These are phyloP conservation scores for Acanthis flammea DNA, from an alignment of 2,797 vertebrate species.

Conservation along the genomic window DNA sequence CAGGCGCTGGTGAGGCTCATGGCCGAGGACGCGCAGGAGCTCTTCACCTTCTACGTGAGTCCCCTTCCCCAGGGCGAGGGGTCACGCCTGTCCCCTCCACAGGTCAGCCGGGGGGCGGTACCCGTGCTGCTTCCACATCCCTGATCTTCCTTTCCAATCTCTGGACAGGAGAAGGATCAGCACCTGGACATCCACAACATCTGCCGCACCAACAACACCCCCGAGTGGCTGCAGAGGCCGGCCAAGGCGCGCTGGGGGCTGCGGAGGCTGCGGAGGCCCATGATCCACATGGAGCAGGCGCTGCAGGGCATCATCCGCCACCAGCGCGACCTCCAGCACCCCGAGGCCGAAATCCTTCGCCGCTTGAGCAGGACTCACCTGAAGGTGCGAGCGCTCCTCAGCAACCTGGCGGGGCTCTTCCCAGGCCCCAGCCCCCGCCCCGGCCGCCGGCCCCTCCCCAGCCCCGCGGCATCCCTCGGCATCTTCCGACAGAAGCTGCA, in stretches of 20 bases:
- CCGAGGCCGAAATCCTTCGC: neutral
- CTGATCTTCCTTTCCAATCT: neutral
- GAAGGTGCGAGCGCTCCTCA: constrained; percentile 30
- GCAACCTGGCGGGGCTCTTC: neutral
- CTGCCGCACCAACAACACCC: neutral
- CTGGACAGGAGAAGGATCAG: constrained; percentile 9
- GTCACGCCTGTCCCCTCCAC: neutral
- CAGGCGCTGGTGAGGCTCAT: constrained; percentile 45
- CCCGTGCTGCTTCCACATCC: rapidly evolving
- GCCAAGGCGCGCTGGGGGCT: neutral
- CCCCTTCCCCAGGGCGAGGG: rapidly evolving
- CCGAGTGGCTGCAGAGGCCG: constrained; percentile 8
- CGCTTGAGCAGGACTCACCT: neutral
- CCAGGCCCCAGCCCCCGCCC: rapidly evolving
- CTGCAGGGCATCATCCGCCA: constrained; percentile 10
- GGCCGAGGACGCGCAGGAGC: neutral
- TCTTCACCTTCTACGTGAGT: constrained; percentile 66
- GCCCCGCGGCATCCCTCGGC: neutral
- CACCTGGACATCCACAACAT: neutral
- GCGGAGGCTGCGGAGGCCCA: neutral
- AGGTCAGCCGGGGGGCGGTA: neutral
- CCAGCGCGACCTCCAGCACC: neutral
- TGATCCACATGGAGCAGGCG: neutral
- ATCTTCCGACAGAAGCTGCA: constrained; percentile 43
- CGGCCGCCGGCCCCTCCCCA: rapidly evolving